Percentiles rank a stretch among this genome's conserved stretches.
phyloP scores from a whole-genome alignment of 2,797 vertebrate genomes.

The Tauraco hartlaubi region DNA sequence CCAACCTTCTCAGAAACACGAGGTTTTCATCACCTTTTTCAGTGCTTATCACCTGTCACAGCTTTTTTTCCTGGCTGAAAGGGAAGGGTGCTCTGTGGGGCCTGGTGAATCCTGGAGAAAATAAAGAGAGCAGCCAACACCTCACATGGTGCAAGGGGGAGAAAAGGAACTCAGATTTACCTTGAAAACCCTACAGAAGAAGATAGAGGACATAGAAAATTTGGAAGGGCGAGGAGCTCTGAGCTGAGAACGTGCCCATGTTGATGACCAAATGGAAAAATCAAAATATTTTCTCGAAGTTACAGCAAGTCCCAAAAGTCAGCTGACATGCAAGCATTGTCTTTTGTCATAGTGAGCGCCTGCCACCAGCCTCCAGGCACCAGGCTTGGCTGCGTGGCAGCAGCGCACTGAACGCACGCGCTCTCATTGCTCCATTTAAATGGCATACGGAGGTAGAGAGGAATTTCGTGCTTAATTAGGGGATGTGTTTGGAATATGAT shows the following conservation, averaged over 20 bases:
- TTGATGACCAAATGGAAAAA: neutral
- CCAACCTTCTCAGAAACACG: neutral
- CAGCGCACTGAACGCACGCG: accelerated
- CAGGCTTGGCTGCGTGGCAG: neutral
- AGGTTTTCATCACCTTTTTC: neutral
- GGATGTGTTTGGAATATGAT: conserved; percentile 45
- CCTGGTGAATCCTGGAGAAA: neutral
- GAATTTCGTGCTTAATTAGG: neutral
- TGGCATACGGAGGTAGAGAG: neutral
- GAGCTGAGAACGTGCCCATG: neutral
- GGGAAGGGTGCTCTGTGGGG: neutral
- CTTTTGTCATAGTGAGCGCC: neutral
- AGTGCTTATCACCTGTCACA: neutral
- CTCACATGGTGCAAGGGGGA: accelerated
- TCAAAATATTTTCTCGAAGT: neutral
- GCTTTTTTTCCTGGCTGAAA: neutral
- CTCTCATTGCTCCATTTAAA: neutral
- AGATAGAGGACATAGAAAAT: neutral
- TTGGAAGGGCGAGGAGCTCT: neutral
- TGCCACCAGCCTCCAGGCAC: conserved; percentile 1
- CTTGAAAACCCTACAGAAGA: neutral
- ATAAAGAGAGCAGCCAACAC: neutral
- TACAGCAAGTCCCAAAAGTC: neutral
- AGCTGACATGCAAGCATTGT: neutral
- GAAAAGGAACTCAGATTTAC: neutral